A percentile compares a stretch with the other conserved stretches of the same genome.
phyloP scores from a whole-genome alignment of 2,797 vertebrate species.

The Sebastes diaconus region DNA sequence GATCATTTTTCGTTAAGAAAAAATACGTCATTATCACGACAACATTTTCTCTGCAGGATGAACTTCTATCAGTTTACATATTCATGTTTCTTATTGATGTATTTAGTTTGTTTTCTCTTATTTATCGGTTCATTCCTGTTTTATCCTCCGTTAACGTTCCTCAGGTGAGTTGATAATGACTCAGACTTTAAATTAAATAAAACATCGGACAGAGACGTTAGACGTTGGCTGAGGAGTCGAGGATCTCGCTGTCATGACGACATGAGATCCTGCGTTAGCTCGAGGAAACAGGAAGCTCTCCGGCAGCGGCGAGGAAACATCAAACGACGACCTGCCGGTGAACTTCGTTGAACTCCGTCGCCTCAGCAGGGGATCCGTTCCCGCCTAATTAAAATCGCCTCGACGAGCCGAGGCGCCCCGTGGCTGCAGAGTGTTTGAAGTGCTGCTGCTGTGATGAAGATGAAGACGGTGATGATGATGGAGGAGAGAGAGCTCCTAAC shows the following conservation, averaged over 20 bases:
- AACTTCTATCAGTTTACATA: too few species aligned
- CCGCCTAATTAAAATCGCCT: slow-evolving; percentile 32
- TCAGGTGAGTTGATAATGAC: too few species aligned
- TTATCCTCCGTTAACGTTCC: too few species aligned
- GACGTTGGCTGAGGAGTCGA: too few species aligned
- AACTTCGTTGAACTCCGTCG: slow-evolving; percentile 20
- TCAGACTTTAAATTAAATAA: too few species aligned
- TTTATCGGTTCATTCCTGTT: too few species aligned
- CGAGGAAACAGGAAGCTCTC: slow-evolving; percentile 9
- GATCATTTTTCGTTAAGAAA: too few species aligned
- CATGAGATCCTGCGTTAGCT: background rate
- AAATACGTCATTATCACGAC: too few species aligned
- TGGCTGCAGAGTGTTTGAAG: slow-evolving; percentile 38
- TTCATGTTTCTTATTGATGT: too few species aligned
- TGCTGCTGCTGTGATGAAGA: slow-evolving; percentile 9
- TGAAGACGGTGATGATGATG: background rate
- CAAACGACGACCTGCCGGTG: slow-evolving; percentile 24
- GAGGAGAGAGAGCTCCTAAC: background rate
- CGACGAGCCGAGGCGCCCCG: background rate
- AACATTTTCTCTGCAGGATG: too few species aligned
- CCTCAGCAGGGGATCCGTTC: slow-evolving; percentile 12
- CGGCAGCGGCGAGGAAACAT: slow-evolving; percentile 2
- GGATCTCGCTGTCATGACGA: background rate
- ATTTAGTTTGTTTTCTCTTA: too few species aligned
- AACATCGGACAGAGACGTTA: too few species aligned